A percentile compares a stretch with the other conserved stretches of the same genome.
These are phyloP conservation scores for Drosophila pruinosa DNA, from an alignment of 1,140 invertebrate species.

Conservation along the genomic window DNA sequence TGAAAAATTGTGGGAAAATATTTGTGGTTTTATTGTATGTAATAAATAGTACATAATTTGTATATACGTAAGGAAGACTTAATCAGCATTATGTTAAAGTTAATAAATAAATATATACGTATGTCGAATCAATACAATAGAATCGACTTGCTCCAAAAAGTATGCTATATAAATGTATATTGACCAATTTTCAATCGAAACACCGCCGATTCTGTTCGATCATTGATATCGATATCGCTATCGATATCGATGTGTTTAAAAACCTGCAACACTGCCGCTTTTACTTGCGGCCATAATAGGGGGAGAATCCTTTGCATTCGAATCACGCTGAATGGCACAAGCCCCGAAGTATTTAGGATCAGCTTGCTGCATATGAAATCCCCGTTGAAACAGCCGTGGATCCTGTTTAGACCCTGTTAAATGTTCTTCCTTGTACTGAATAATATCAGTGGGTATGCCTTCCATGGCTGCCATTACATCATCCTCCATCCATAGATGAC, in stretches of 20 bases:
- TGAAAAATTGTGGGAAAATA: not conserved
- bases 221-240: too few relatives aligned
- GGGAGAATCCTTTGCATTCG: too few relatives aligned
- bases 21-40: not conserved
- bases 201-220: constrained; percentile 14
- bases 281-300: not conserved
- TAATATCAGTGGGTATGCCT: not conserved
- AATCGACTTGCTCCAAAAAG: not conserved
- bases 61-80: not conserved
- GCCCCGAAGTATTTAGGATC: not conserved
- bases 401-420: too few relatives aligned
- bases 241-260: too few relatives aligned
- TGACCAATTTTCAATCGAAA: not conserved
- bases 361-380: not conserved
- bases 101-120: not conserved
- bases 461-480: not conserved
- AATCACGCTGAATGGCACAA: not conserved
- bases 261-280: not conserved
- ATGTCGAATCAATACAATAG: not conserved
- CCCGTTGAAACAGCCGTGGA: not conserved
- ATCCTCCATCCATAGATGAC: not conserved
- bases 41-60: not conserved
- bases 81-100: not conserved
- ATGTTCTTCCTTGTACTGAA: not conserved
- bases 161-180: not conserved